Evolutionary conservation across 2,888 invertebrate species (phyloP).

Genomic region (Oxycera nigricornis): DNA sequence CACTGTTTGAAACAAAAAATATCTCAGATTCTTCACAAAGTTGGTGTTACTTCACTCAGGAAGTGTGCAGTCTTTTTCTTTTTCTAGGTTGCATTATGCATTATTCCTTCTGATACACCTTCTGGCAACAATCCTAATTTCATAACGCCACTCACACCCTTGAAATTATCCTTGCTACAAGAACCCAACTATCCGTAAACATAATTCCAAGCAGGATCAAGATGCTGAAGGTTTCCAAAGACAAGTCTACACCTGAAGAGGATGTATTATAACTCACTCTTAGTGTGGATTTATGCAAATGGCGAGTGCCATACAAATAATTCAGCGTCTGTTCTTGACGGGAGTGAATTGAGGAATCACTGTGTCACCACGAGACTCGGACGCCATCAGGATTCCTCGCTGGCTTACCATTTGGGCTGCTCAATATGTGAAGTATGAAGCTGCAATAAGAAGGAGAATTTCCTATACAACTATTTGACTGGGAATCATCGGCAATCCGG

Average conservation of each 20-base stretch:
- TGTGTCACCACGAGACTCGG: neutral
- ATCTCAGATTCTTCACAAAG: no score
- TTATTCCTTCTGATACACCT: no score
- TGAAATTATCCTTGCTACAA: no score
- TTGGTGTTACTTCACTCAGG: no score
- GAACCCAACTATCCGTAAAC: no score
- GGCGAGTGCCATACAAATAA: constrained; percentile 43
- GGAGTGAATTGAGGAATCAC: neutral
- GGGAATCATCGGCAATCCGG: constrained; percentile 40
- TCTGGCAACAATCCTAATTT: no score
- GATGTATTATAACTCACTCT: constrained; percentile 11
- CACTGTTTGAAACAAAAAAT: no score
- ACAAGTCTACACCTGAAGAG: neutral
- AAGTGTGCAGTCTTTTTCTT: no score
- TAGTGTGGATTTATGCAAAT: constrained; percentile 42
- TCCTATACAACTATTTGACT: constrained; percentile 44
- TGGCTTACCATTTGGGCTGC: neutral
- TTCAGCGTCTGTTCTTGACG: constrained; percentile 14
- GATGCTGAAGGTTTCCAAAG: neutral
- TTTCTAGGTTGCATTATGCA: no score
- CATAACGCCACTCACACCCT: no score
- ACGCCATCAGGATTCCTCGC: neutral
- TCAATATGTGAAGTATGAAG: neutral
- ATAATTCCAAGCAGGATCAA: neutral
- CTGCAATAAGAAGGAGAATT: constrained; percentile 42